phyloP scores from a whole-genome alignment of 2,888 invertebrate species.

The Melanostoma mellinum region DNA sequence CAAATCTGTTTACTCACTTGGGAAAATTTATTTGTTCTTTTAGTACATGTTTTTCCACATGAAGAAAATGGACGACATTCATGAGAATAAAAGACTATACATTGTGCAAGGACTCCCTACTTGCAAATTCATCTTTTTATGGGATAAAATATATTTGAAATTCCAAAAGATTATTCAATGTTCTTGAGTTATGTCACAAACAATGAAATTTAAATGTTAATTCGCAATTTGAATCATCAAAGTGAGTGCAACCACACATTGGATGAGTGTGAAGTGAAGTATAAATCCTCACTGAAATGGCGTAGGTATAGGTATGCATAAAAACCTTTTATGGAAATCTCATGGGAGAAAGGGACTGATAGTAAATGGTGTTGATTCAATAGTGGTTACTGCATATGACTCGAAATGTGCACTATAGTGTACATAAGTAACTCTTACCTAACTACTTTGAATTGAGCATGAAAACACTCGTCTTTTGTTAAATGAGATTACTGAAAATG shows the following conservation, averaged over 20 bases:
- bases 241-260: slow-evolving; percentile 27
- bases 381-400: too few species aligned
- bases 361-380: too few species aligned
- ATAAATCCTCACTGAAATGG: slow-evolving; percentile 27
- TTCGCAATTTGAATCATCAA: slow-evolving; percentile 19
- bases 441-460: too few species aligned
- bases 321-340: too few species aligned
- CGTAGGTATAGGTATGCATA: too few species aligned
- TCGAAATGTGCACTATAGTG: too few species aligned
- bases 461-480: too few species aligned
- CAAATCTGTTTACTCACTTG: not conserved
- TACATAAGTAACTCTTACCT: too few species aligned
- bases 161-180: not conserved
- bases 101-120: not conserved
- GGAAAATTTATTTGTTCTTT: not conserved
- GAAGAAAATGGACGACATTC: not conserved
- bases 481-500: too few species aligned
- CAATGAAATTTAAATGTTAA: slow-evolving; percentile 46
- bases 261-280: not conserved
- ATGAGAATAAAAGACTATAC: not conserved
- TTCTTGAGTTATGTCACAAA: slow-evolving; percentile 10
- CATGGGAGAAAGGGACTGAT: too few species aligned
- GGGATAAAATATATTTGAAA: not conserved
- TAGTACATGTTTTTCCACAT: not conserved
- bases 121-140: not conserved